Evolutionary conservation across 2,113 vertebrate species (phyloP).

Genomic region (Tragulus kanchil): DNA sequence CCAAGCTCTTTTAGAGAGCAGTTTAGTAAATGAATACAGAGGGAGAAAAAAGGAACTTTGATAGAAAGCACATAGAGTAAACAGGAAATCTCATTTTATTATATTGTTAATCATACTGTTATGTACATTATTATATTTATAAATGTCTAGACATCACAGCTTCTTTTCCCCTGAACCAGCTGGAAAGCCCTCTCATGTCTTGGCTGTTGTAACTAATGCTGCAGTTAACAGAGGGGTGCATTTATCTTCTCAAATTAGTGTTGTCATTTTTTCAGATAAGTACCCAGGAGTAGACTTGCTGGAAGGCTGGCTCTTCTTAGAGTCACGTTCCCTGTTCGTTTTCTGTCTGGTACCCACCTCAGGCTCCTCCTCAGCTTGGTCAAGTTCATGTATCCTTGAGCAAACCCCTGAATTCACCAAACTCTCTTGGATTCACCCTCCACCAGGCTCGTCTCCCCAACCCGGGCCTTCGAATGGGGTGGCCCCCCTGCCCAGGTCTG

Average conservation of each 20-base stretch:
- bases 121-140: not conserved
- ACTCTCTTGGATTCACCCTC: not conserved
- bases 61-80: not conserved
- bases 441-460: constrained; percentile 15
- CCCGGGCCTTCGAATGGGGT: constrained; percentile 57
- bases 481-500: constrained; percentile 73
- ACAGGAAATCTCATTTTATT: not conserved
- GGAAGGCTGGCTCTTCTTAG: not conserved
- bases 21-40: not conserved
- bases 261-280: not conserved
- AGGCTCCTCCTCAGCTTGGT: too few relatives aligned
- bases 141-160: not conserved
- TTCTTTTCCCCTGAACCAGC: not conserved
- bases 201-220: not conserved
- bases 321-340: not conserved
- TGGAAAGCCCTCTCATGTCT: not conserved
- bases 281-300: not conserved
- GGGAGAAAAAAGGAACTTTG: not conserved
- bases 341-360: not conserved
- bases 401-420: not conserved
- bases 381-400: not conserved
- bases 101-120: not conserved
- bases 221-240: accelerated
- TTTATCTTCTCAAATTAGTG: not conserved
- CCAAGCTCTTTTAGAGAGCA: not conserved